A percentile compares a stretch with the other conserved stretches of the same genome.
phyloP scores from a whole-genome alignment of 2,888 invertebrate genomes.

The Petrophora chlorosata region DNA sequence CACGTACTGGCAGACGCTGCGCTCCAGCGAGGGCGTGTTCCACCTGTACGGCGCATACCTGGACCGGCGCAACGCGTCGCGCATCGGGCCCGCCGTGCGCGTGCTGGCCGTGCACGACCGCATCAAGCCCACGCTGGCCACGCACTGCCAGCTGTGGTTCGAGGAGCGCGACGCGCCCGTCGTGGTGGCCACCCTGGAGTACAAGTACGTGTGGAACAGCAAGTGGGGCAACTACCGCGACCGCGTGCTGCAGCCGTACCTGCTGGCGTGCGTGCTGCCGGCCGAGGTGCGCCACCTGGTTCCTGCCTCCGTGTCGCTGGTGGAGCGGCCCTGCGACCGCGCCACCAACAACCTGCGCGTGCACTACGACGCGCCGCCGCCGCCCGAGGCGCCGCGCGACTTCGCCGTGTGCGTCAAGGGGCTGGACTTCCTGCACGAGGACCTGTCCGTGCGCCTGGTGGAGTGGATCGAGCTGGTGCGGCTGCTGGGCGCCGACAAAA shows the following conservation, averaged over 20 bases:
- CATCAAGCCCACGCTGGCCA: slow-evolving; percentile 91
- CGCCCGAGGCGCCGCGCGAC: slow-evolving; percentile 85
- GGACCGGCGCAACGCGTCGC: slow-evolving; percentile 90
- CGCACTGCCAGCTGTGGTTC: slow-evolving; percentile 95
- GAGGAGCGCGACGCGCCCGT: slow-evolving; percentile 92
- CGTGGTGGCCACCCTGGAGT: slow-evolving; percentile 92
- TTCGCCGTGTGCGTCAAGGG: slow-evolving; percentile 98
- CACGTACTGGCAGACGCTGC: slow-evolving; percentile 95
- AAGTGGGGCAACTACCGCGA: slow-evolving; percentile 98
- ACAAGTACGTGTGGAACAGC: slow-evolving; percentile 96
- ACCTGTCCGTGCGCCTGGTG: slow-evolving; percentile 93
- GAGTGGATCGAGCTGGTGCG: slow-evolving; percentile 97
- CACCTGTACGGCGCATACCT: slow-evolving; percentile 95
- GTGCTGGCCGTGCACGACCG: slow-evolving; percentile 95
- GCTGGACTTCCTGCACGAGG: slow-evolving; percentile 95
- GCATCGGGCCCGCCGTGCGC: slow-evolving; percentile 92
- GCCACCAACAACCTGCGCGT: slow-evolving; percentile 93
- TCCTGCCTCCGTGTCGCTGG: slow-evolving; percentile 93
- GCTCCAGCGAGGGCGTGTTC: slow-evolving; percentile 93
- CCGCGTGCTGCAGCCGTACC: slow-evolving; percentile 94
- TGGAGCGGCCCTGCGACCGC: slow-evolving; percentile 92
- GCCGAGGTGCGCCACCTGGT: slow-evolving; percentile 87
- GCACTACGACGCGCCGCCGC: slow-evolving; percentile 88
- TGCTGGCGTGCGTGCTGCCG: slow-evolving; percentile 95
- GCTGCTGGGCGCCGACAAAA: slow-evolving; percentile 94